phyloP scores from a whole-genome alignment of 2,888 invertebrate species.

The Drosophila bunnanda region DNA sequence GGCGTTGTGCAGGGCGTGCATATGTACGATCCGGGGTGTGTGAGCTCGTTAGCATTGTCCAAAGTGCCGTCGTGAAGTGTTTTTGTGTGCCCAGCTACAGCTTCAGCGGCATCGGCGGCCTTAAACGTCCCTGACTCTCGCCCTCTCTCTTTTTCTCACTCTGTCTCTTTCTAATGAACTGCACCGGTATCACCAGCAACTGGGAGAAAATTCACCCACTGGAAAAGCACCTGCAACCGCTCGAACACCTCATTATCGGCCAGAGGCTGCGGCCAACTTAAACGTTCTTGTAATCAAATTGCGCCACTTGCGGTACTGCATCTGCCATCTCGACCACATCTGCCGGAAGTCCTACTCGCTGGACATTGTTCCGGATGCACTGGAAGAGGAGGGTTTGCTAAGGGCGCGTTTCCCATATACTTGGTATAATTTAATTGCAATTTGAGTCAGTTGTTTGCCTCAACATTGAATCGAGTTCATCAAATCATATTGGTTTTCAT shows the following conservation, averaged over 20 bases:
- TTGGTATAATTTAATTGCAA: not conserved
- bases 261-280: slow-evolving; percentile 32
- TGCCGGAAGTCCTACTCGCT: slow-evolving; percentile 16
- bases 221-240: not conserved
- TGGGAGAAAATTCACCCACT: not conserved
- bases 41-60: slow-evolving; percentile 70
- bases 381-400: not conserved
- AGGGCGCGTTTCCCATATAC: too few relatives aligned
- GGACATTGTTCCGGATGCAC: slow-evolving; percentile 9
- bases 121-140: slow-evolving; percentile 33
- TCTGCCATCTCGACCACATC: slow-evolving; percentile 27
- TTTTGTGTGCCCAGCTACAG: slow-evolving; percentile 52
- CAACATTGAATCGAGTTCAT: not conserved
- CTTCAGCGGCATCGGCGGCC: slow-evolving; percentile 16
- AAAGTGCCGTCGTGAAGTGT: slow-evolving; percentile 60
- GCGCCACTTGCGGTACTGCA: slow-evolving; percentile 56
- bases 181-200: not conserved
- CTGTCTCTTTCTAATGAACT: slow-evolving; percentile 33
- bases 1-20: slow-evolving; percentile 7
- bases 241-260: slow-evolving; percentile 25
- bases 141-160: not conserved
- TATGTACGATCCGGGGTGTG: slow-evolving; percentile 26
- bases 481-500: not conserved
- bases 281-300: slow-evolving; percentile 65
- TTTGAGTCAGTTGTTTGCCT: not conserved